Evolutionary conservation across 2,113 vertebrate genomes (phyloP), one percentile per base, ranked within the genome.

Genomic region (Sinocyclocheilus maitianheensis): DNA sequence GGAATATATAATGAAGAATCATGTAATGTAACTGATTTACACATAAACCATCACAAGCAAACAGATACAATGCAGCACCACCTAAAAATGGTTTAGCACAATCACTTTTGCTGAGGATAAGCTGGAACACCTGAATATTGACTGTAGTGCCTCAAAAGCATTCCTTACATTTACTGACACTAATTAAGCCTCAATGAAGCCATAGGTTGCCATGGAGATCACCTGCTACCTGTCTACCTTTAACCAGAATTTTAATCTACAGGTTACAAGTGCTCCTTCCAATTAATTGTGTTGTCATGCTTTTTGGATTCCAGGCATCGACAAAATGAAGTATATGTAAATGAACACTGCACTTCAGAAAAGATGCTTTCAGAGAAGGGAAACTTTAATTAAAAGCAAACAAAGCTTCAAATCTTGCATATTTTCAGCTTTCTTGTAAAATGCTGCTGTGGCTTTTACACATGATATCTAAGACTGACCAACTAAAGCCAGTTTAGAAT

Each of bases 351-450:
- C 96, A 95, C 96, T 96, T 95, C 94, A 95, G 94, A 94, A 93
- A 95, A 95, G 94, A 95, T 94, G 95, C 94, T 93, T 87, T 94
- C 71, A 90, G 95, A 96, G 95, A 95, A 96, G 94, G 95, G 95
- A 94, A 95, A 94, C 95, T 95, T 96, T 96, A 97, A 98, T 98
- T 97, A 98, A 95, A 96, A 95, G 95, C 93, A 93, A 92, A 90
- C 88, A 91, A 87, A 92, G 89, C 90, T 87, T 91, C 93, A 96
- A 95, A 93, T 92, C 95, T 91, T 90, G 83, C 60, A 30, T 30
- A 34, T 81, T 67, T 51, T 67, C 13, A 30, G 79, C 62, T 67
- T 67, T 43, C 20, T 18, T 46, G 20, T 10, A 67, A 26, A n/a
- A 81, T 3, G 43, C 9, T 46, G 14, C 34, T 5, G 14, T 65